Evolutionary conservation across 2,797 vertebrate species (phyloP).

Genomic region (Dryobates pubescens): DNA sequence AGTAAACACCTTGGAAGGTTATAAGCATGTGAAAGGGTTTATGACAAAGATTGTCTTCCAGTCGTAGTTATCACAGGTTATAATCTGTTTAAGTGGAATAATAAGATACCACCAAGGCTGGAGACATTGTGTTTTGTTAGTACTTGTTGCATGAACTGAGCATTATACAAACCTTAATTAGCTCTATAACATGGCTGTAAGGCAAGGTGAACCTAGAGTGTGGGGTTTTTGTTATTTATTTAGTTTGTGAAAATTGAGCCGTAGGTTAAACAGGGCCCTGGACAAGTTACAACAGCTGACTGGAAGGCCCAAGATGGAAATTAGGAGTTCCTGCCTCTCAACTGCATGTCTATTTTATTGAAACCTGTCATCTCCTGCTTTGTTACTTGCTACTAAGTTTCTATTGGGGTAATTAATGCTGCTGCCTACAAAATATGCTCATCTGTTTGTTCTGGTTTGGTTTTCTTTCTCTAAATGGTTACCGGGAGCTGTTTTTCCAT

Average conservation of each 20-base stretch:
- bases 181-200: conserved; percentile 4
- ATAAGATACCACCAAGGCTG: neutral
- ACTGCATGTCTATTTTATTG: neutral
- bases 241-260: conserved; percentile 23
- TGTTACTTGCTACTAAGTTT: neutral
- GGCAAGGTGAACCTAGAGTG: conserved; percentile 22
- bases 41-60: neutral
- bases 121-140: conserved; percentile 26
- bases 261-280: neutral
- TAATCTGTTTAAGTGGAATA: conserved; percentile 29
- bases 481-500: neutral
- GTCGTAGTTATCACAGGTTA: neutral
- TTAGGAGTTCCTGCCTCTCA: neutral
- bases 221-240: neutral
- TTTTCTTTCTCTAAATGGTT: neutral
- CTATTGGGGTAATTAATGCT: neutral
- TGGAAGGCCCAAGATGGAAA: neutral
- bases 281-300: conserved; percentile 27
- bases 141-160: conserved; percentile 40
- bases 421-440: neutral
- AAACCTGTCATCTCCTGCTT: neutral
- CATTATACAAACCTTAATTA: conserved; percentile 23
- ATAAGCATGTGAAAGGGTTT: neutral
- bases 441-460: neutral
- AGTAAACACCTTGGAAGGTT: neutral